Conservation (phyloP, 2,888 invertebrate genomes). For the Polymixis flavicincta region DNA sequence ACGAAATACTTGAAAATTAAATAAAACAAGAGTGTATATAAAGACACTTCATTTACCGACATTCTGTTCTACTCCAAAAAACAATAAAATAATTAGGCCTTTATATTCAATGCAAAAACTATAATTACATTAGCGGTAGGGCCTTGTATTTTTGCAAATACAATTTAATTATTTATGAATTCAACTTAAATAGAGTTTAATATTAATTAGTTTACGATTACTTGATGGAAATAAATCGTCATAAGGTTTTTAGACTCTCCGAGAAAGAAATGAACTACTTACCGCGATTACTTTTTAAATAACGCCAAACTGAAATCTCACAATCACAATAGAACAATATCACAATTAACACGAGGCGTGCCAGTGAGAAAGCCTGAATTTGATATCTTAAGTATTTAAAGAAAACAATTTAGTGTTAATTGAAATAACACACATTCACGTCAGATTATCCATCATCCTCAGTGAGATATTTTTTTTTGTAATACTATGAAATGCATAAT, state of each 20-base stretch:
- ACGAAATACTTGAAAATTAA: neutral
- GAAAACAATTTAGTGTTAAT: neutral
- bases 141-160: conserved; percentile 11
- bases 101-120: conserved; percentile 9
- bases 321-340: neutral
- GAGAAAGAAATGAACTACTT: neutral
- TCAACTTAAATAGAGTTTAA: neutral
- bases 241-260: neutral
- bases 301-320: neutral
- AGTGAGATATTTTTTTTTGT: neutral
- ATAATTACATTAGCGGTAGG: neutral
- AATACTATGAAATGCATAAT: neutral
- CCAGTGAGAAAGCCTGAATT: neutral
- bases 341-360: neutral
- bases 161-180: neutral
- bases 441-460: neutral
- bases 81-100: neutral
- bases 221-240: neutral
- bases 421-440: neutral
- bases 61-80: conserved; percentile 11
- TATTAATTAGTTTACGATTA: neutral
- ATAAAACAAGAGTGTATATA: neutral
- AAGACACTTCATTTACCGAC: neutral
- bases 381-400: neutral
- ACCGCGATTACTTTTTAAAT: neutral